Conservation (phyloP, 2,113 vertebrate species). For the Solea solea region DNA sequence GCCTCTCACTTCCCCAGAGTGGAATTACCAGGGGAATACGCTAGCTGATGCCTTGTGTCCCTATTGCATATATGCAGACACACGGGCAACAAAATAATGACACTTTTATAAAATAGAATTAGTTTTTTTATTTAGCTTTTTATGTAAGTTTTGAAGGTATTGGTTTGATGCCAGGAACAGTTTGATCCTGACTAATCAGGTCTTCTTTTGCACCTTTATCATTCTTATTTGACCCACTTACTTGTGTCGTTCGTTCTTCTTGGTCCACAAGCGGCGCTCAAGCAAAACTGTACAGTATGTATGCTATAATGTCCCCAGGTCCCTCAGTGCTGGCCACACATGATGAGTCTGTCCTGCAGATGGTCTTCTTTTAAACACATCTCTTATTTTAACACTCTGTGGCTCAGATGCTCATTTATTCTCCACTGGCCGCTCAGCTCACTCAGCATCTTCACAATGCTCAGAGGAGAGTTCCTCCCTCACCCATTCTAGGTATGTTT, state of each 20-base stretch:
- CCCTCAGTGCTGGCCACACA: slow-evolving; percentile 41
- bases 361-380: slow-evolving; percentile 61
- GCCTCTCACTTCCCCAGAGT: slow-evolving; percentile 60
- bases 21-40: slow-evolving; percentile 54
- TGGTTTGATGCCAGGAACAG: background rate
- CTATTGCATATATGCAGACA: background rate
- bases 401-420: slow-evolving; percentile 65
- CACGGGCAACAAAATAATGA: background rate
- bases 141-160: background rate
- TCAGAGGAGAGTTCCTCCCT: slow-evolving; percentile 29
- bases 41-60: slow-evolving; percentile 36
- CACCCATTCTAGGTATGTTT: slow-evolving; percentile 25
- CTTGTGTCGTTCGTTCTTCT: slow-evolving; percentile 9
- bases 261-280: slow-evolving; percentile 40
- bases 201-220: background rate
- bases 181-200: background rate
- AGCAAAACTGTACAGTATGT: slow-evolving; percentile 22
- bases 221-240: slow-evolving; percentile 35
- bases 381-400: slow-evolving; percentile 38
- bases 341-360: slow-evolving; percentile 73
- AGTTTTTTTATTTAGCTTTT: background rate
- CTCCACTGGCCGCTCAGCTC: slow-evolving; percentile 56
- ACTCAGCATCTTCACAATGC: slow-evolving; percentile 32
- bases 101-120: background rate
- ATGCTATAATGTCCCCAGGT: slow-evolving; percentile 69